Evolutionary conservation across 2,797 vertebrate species (phyloP), one percentile per base, ranked within the genome.

Genomic region (Lutjanus campechanus): DNA sequence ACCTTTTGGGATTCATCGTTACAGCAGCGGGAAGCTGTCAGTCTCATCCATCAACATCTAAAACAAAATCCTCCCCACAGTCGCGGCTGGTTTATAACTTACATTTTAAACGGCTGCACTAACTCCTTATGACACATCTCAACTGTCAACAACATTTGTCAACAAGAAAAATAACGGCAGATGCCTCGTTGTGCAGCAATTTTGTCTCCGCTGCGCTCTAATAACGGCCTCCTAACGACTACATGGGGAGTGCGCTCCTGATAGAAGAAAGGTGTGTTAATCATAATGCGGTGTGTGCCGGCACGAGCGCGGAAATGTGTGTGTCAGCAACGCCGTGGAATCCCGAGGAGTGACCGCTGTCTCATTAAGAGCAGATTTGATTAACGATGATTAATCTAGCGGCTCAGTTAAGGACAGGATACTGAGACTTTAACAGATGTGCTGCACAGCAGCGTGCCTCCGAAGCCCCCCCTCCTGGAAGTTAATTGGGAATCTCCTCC

Each of bases 401-500:
- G 0, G 74, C 56, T 66, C 66, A 29, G 73, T 70, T 86, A 61
- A 88, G 80, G 82, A 70, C 77, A 77, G 86, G 84, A 90, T 60
- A 54, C 58, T 0, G 69, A 84, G 86, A 65, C 84, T 84, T 73
- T 74, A 89, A 89, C 92, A 91, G 92, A 95, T 94, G 93, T 76
- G 85, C 83, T 67, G 13, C 82, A 61, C 90, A 70, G 89, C 59
- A 41, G 79, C 51, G 49, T 1, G 56, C 56, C 51, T 20, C 69
- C 8, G 43, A 81, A 63, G 77, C 73, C 83, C 83, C 83, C 56
- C 83, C 83, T 54, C 76, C 61, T 46, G 70, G 71, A 89, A 84
- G 77, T 78, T 94, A 93, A 95, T 88, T 88, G 87, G 84, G 83
- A 83, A 84, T 77, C 63, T 94, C 90, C 85, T 88, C 93, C 88